Evolutionary conservation across 2,888 invertebrate genomes (phyloP), one percentile per base, ranked within the genome.

Genomic region (Drosophila flavopinicola): DNA sequence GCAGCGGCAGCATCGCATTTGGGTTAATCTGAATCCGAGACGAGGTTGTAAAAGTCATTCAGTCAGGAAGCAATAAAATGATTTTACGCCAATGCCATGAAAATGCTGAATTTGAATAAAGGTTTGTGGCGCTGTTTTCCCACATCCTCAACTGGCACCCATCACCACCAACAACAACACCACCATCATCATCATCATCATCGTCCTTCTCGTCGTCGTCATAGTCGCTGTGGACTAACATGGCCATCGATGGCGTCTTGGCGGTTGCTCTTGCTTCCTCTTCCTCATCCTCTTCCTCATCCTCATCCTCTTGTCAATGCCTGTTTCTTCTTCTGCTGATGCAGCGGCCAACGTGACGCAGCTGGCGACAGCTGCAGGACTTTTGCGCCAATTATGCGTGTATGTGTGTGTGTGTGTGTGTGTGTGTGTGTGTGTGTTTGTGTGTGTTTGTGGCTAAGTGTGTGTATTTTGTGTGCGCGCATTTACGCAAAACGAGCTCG

Each of bases 71-170:
- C 79, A 83, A 83, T 83, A 83, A 83, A 83, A 85, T 85, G 75
- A 85, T 83, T 83, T 83, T 83, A 83, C 85, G 83, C 79, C 83
- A 83, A 69, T 85, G 83, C 82, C 75, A 83, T 77, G 85, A 82
- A 83, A 83, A 75, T 82, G 85, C 85, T 83, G 85, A 85, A 83
- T 83, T 83, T 83, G 83, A 85, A 83, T 83, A 83, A 83, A 85
- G 84, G 78, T 82, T 74, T 61, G 63, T 75, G 68, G 76, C 65
- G 68, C 47, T 66, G 49, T 63, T 57, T 75, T 51, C 54, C 61
- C 56, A 65, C 70, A 58, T 58, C 61, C 47, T 52, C 57, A 48
- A 51, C 60, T 37, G 51, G 48, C 20, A 35, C 20, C 48, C 48
- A 45, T 32, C 44, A 20, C 58, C 58, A 56, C 56, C 56, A 58